Evolutionary conservation across 2,888 invertebrate genomes (phyloP).

Genomic region (Folsomia manolachei): DNA sequence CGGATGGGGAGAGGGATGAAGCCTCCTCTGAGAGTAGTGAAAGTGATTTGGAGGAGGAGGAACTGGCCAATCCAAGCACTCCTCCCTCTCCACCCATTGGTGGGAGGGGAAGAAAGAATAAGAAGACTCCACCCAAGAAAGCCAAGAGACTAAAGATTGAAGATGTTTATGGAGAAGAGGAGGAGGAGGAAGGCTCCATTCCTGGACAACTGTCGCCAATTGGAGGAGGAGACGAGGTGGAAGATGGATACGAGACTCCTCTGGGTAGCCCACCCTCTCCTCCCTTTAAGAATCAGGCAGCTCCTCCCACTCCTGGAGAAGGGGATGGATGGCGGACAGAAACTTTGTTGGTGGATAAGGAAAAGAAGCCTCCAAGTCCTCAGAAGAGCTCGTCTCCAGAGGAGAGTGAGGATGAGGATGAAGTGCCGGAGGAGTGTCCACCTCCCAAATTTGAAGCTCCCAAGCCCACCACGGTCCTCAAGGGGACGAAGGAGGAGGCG

Average conservation of each 20-base stretch:
- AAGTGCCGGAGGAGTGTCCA: neutral
- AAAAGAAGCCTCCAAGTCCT: neutral
- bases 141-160: neutral
- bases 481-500: slow-evolving; percentile 29
- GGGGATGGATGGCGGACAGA: neutral
- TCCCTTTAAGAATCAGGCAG: neutral
- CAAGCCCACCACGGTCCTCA: neutral
- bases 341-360: neutral
- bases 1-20: slow-evolving; percentile 13
- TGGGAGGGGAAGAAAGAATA: neutral
- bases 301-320: neutral
- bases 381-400: neutral
- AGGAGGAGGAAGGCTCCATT: neutral
- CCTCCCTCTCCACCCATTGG: neutral
- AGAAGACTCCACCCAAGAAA: neutral
- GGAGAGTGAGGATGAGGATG: neutral
- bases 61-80: neutral
- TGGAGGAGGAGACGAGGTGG: neutral
- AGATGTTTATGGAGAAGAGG: neutral
- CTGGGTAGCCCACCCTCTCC: neutral
- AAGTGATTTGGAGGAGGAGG: neutral
- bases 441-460: neutral
- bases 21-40: slow-evolving; percentile 15
- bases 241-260: neutral
- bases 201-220: neutral